These are phyloP conservation scores for Nebria ingens DNA, from an alignment of 1,140 invertebrate species.

Conservation along the genomic window DNA sequence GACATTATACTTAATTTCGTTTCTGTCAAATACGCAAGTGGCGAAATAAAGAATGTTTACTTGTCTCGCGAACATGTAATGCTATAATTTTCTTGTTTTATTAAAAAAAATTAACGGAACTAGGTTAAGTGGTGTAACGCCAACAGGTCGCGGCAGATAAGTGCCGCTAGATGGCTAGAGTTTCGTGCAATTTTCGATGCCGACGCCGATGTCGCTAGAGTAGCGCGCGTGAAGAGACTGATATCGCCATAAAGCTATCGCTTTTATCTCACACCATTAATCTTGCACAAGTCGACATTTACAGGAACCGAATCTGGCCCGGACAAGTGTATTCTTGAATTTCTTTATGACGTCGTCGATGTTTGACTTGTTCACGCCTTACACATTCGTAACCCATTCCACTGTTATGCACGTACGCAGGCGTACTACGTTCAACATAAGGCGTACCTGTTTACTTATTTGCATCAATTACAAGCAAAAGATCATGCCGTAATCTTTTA, in stretches of 20 bases:
- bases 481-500: no score
- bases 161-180: no score
- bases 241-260: conserved; percentile 18
- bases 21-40: not conserved
- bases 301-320: not conserved
- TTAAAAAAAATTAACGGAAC: not conserved
- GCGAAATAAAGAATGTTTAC: not conserved
- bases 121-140: conserved; percentile 12
- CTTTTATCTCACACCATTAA: conserved; percentile 18
- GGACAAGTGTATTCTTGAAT: not conserved
- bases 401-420: not conserved
- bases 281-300: conserved; percentile 12
- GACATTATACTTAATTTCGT: not conserved
- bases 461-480: no score
- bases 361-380: not conserved
- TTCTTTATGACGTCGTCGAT: not conserved
- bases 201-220: conserved; percentile 15
- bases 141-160: not conserved
- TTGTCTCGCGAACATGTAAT: not conserved
- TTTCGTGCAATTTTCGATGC: not conserved
- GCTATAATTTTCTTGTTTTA: not conserved
- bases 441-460: not conserved
- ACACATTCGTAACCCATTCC: no score
- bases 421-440: not conserved
- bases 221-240: conserved; percentile 8